A percentile compares a stretch with the other conserved stretches of the same genome.
phyloP scores from a whole-genome alignment of 1,140 invertebrate species.

The Euwallacea similis region DNA sequence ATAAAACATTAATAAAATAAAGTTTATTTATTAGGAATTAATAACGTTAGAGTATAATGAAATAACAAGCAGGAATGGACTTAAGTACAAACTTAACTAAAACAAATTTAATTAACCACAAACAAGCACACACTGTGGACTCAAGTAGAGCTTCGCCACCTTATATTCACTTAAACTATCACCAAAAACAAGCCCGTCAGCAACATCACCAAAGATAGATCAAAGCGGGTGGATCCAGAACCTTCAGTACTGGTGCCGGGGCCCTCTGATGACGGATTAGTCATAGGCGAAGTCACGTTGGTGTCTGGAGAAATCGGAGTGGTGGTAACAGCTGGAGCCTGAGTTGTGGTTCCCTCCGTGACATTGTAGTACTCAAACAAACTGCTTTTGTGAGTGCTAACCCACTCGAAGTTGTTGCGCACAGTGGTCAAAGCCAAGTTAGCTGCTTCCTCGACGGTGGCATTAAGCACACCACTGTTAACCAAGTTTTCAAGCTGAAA shows the following conservation, averaged over 20 bases:
- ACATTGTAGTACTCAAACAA: slow-evolving; percentile 15
- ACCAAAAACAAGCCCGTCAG: not conserved
- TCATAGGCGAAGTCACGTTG: no score
- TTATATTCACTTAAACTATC: not conserved
- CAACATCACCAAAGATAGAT: not conserved
- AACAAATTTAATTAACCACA: not conserved
- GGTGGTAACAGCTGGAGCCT: not conserved
- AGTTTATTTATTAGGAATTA: no score
- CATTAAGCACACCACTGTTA: not conserved
- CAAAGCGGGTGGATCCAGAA: not conserved
- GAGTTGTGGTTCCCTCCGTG: slow-evolving; percentile 1
- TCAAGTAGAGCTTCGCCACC: not conserved
- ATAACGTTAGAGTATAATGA: no score
- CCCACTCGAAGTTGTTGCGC: slow-evolving; percentile 25
- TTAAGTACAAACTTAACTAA: no score
- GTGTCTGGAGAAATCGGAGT: not conserved
- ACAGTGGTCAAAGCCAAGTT: slow-evolving; percentile 6
- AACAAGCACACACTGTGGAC: not conserved
- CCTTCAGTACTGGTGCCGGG: not conserved
- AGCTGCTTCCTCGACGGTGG: slow-evolving; percentile 14
- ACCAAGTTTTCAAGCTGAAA: slow-evolving; percentile 24
- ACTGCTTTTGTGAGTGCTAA: slow-evolving; percentile 7
- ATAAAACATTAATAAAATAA: no score
- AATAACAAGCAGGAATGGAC: no score
- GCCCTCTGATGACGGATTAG: no score